A percentile compares a stretch with the other conserved stretches of the same genome.
Conservation (phyloP, 2,113 vertebrate genomes). For the Paramormyrops kingsleyae region DNA sequence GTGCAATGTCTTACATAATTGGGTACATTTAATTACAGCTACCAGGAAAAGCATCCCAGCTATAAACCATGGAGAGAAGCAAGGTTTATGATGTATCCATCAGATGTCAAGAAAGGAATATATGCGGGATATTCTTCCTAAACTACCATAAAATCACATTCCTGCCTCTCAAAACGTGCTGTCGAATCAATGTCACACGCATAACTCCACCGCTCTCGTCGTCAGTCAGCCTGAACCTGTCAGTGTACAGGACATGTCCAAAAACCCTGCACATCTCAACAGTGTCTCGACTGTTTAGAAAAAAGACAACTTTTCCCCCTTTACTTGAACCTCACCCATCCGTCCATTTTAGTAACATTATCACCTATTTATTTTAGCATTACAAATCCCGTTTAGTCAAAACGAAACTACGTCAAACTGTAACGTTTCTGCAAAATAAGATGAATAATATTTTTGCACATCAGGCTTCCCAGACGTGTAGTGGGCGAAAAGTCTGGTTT, state of each 20-base stretch:
- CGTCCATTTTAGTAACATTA: neutral
- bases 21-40: neutral
- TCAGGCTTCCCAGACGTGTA: constrained; percentile 6
- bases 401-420: neutral
- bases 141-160: neutral
- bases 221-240: neutral
- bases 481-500: constrained; percentile 7
- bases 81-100: neutral
- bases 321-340: neutral
- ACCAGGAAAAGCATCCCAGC: neutral
- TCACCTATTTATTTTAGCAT: neutral
- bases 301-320: neutral
- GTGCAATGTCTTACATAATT: neutral
- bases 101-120: neutral
- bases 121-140: neutral
- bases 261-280: neutral
- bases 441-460: constrained; percentile 2
- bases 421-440: neutral
- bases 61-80: neutral
- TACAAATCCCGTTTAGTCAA: neutral
- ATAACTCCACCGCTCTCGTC: neutral
- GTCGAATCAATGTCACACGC: neutral
- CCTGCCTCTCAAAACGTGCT: neutral
- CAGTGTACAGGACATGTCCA: neutral
- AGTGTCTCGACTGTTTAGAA: neutral